Conservation (phyloP, 2,888 invertebrate species). For the Hyppa rectilinea region DNA sequence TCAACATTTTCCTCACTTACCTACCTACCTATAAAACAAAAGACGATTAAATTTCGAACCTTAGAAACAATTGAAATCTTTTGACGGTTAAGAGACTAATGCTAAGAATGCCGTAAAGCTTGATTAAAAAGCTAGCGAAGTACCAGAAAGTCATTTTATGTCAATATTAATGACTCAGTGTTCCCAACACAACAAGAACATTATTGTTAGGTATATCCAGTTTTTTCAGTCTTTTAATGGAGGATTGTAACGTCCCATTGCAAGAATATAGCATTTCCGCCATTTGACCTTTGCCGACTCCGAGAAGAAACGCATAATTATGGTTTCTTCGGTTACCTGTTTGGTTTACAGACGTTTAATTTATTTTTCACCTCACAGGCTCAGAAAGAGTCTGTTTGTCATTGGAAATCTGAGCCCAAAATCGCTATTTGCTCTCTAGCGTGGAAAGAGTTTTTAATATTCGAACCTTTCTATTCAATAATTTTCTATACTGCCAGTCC, state of each 20-base stretch:
- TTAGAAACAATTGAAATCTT: neutral
- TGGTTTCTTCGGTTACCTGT: conserved; percentile 44
- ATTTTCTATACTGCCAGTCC: too few relatives aligned
- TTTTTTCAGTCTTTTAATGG: neutral
- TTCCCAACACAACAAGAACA: conserved; percentile 23
- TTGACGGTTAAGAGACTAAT: neutral
- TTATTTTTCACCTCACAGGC: too few relatives aligned
- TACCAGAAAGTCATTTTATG: conserved; percentile 4
- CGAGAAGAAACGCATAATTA: conserved; percentile 35
- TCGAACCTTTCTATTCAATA: too few relatives aligned
- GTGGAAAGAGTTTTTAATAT: too few relatives aligned
- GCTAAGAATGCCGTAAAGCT: neutral
- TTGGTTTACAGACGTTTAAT: conserved; percentile 29
- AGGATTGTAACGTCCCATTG: neutral
- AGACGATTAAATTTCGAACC: too few relatives aligned
- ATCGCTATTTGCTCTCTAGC: too few relatives aligned
- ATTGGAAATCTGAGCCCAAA: too few relatives aligned
- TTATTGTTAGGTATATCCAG: conserved; percentile 7
- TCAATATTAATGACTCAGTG: neutral
- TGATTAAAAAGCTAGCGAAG: neutral
- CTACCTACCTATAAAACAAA: too few relatives aligned
- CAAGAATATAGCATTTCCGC: conserved; percentile 24
- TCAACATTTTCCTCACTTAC: too few relatives aligned
- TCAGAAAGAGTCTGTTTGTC: too few relatives aligned
- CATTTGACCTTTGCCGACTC: conserved; percentile 31